Percentiles rank a stretch among this genome's conserved stretches.
These are phyloP conservation scores for Mesembrinibis cayennensis DNA, from an alignment of 2,113 vertebrate genomes.

Conservation along the genomic window DNA sequence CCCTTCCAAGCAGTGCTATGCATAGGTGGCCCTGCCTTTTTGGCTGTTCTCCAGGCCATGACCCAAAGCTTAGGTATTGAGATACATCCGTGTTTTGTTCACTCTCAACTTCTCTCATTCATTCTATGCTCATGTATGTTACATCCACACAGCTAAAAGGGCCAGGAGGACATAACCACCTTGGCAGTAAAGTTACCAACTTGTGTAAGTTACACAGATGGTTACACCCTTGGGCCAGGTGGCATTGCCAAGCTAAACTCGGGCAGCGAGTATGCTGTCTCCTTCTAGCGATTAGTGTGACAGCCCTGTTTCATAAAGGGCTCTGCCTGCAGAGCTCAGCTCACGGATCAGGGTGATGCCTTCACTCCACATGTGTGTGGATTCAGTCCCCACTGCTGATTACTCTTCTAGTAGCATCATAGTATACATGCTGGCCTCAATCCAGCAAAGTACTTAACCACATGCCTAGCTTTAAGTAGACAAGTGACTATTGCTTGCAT, in stretches of 20 bases:
- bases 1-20: not conserved
- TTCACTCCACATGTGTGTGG: not conserved
- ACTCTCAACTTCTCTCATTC: not conserved
- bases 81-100: not conserved
- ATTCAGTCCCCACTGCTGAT: not conserved
- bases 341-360: not conserved
- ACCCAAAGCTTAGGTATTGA: not conserved
- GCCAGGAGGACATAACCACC: not conserved
- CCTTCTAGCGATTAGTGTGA: not conserved
- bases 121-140: not conserved
- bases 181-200: not conserved
- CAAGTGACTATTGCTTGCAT: not conserved
- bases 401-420: not conserved
- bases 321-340: not conserved
- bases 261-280: not conserved
- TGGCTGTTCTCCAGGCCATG: not conserved
- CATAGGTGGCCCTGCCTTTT: not conserved
- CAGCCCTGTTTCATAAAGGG: not conserved
- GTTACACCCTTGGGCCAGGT: not conserved
- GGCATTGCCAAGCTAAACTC: not conserved
- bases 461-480: not conserved
- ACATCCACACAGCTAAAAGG: fast-evolving
- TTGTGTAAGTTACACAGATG: fast-evolving
- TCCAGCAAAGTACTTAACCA: slow-evolving; percentile 25
- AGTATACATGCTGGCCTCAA: not conserved